Base-by-base conservation (phyloP, 2,888 invertebrate species). In the Drosophila fungiperda region DNA sequence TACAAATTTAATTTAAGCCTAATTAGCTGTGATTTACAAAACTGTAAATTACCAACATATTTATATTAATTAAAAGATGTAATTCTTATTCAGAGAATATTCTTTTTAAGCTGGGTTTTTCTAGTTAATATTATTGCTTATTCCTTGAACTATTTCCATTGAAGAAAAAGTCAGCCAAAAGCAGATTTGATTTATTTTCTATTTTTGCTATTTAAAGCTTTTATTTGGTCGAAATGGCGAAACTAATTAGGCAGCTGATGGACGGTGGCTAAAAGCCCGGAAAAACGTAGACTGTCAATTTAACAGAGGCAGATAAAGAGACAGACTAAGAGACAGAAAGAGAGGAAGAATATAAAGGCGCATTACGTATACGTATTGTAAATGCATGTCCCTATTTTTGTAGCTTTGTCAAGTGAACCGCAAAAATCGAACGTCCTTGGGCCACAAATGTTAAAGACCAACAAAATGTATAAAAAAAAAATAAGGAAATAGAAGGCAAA, bases 371-470 rank as follows among this genome's bases (percentile, higher is more conserved):
- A 67, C 70, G 65, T 67, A 42, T 53, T n/a, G 48, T 66, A 73
- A 68, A 72, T 69, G 72, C 68, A 83, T 60, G 68, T 74, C 68
- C 20, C 23, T 29, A 49, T 58, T 58, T 32, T 61, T 26, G 62
- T 62, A 53, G 58, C 73, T 70, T 79, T 87, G 87, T 77, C 73
- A 88, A 78, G 67, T 59, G 49, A 50, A 58, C 60, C 62, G 68
- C 35, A 54, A 83, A 88, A 88, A 90, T 90, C 86, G 90, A 87
- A 90, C 72, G 83, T 90, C 87, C 90, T 87, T 87, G 87, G 74
- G 81, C 74, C 66, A 74, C 38, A 78, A 80, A 71, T 67, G 65
- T 42, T 62, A 67, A 15, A 40, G 29, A 45, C 23, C 29, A 65
- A 61, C 68, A 66, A 50, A 29, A 29, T 29, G 29, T 29, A 29